A percentile compares a stretch with the other conserved stretches of the same genome.
These are phyloP conservation scores for Teleogryllus occipitalis DNA, from an alignment of 1,140 invertebrate species.

Conservation along the genomic window DNA sequence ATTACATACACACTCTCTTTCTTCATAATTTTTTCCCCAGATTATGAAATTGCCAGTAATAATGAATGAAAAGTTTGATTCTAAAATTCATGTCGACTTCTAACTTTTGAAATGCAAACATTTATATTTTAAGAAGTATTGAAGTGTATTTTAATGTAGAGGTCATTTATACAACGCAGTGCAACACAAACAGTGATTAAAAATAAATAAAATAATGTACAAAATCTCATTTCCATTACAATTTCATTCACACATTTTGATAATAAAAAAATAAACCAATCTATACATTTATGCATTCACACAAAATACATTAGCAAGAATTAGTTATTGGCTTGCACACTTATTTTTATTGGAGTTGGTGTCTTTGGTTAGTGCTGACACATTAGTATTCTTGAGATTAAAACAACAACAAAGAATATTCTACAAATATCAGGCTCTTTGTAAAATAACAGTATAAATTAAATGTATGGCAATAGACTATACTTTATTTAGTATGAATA, in stretches of 20 bases:
- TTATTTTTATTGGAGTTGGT: background rate
- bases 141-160: background rate
- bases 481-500: background rate
- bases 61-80: background rate
- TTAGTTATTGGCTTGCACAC: background rate
- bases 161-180: no score
- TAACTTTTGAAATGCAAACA: background rate
- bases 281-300: background rate
- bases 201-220: background rate
- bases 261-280: constrained; percentile 2
- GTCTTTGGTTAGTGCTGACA: background rate
- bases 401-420: background rate
- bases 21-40: background rate
- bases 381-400: background rate
- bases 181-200: background rate
- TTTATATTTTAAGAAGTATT: background rate
- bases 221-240: background rate
- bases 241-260: background rate
- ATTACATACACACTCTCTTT: background rate
- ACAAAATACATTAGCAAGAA: background rate
- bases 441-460: background rate
- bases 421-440: background rate
- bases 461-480: background rate
- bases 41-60: background rate
- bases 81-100: background rate